A percentile compares a stretch with the other conserved stretches of the same genome.
These are phyloP conservation scores for Calephelis perditalis DNA, from an alignment of 2,888 invertebrate genomes.

Conservation along the genomic window DNA sequence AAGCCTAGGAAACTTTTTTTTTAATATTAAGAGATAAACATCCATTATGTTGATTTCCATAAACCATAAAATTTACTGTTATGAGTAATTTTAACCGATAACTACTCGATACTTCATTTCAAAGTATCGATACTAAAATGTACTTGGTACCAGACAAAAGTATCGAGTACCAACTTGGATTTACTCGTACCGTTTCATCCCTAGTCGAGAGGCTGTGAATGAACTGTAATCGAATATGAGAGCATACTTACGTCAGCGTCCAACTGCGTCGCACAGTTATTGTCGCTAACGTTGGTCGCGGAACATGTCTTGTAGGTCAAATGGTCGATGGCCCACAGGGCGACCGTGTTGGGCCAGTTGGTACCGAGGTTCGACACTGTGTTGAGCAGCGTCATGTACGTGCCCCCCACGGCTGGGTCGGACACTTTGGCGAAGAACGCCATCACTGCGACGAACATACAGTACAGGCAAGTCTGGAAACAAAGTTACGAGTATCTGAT, in stretches of 20 bases:
- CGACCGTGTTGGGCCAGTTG: slow-evolving; percentile 96
- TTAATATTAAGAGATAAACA: no score
- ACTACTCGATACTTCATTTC: no score
- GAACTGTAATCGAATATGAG: neutral
- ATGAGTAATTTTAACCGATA: no score
- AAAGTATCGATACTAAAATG: no score
- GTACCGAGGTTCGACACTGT: slow-evolving; percentile 98
- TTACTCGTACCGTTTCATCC: no score
- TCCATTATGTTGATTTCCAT: no score
- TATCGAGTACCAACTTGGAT: no score
- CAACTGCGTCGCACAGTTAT: slow-evolving; percentile 79
- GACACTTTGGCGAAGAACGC: slow-evolving; percentile 98
- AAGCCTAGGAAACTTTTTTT: no score
- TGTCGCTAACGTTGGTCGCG: slow-evolving; percentile 61
- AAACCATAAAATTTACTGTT: no score
- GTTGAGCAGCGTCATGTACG: slow-evolving; percentile 99
- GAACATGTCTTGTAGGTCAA: slow-evolving; percentile 89
- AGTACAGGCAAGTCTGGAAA: slow-evolving; percentile 91
- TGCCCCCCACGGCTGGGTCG: slow-evolving; percentile 97
- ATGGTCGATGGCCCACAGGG: slow-evolving; percentile 94
- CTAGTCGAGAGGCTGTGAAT: no score
- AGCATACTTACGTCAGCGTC: slow-evolving; percentile 80
- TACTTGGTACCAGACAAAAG: no score
- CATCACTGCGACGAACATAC: slow-evolving; percentile 98
- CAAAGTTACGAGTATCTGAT: no score